Percentiles rank a stretch among this genome's conserved stretches.
Conservation (phyloP, 2,113 vertebrate genomes). For the Takifugu flavidus region DNA sequence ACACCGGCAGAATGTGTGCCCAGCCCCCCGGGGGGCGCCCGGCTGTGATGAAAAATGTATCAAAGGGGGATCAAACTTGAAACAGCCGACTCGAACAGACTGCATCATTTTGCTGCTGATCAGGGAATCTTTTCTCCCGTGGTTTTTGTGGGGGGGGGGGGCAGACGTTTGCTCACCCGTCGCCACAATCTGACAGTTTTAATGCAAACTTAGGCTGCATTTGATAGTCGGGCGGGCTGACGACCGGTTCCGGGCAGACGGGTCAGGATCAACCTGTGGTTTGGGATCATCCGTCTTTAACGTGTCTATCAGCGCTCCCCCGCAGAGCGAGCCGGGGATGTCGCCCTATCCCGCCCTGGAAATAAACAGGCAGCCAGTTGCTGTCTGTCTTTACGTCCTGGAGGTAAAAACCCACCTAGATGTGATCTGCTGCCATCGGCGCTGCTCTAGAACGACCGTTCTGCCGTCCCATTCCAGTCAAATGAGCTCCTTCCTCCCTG, state of each 20-base stretch:
- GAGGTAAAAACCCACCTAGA: too few relatives aligned
- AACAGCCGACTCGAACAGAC: constrained; percentile 60
- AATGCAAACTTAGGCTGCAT: constrained; percentile 23
- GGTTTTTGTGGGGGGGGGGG: constrained; percentile 4
- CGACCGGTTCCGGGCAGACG: too few relatives aligned
- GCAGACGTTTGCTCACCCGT: constrained; percentile 12
- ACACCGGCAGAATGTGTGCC: constrained; percentile 51
- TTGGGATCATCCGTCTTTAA: background rate
- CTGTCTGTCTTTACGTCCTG: too few relatives aligned
- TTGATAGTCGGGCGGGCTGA: constrained; percentile 14
- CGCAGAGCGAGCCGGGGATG: too few relatives aligned
- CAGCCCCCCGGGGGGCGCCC: constrained; percentile 36
- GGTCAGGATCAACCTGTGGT: background rate
- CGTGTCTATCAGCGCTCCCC: too few relatives aligned
- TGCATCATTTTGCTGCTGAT: constrained; percentile 53
- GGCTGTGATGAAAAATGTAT: constrained; percentile 71
- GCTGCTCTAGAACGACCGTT: too few relatives aligned
- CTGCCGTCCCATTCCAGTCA: too few relatives aligned
- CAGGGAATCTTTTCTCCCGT: constrained; percentile 20
- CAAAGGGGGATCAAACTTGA: constrained; percentile 65
- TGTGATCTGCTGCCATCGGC: too few relatives aligned
- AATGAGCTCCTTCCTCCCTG: too few relatives aligned
- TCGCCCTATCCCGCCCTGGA: too few relatives aligned
- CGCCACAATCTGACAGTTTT: constrained; percentile 12
- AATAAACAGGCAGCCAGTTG: too few relatives aligned